A percentile compares a stretch with the other conserved stretches of the same genome.
Conservation (phyloP, 2,797 vertebrate species). For the Phalanger gymnotis region DNA sequence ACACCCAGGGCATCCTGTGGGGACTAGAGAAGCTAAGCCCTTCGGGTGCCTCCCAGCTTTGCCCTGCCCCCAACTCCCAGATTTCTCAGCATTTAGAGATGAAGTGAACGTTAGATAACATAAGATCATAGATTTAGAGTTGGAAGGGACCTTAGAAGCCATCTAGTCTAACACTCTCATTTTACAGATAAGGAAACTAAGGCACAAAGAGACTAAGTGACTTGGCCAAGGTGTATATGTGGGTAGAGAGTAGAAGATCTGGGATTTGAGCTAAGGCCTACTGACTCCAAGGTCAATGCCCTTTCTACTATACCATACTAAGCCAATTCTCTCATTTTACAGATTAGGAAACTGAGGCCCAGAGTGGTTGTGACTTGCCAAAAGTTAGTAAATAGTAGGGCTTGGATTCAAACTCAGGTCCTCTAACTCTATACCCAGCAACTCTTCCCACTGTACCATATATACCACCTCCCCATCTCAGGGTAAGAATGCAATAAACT, state of each 20-base stretch:
- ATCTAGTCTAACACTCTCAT: neutral
- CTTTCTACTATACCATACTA: neutral
- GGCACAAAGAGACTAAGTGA: conserved; percentile 8
- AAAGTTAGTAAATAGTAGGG: neutral
- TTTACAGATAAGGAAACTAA: conserved; percentile 47
- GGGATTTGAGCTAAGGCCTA: neutral
- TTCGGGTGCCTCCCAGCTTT: neutral
- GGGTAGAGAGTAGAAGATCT: conserved; percentile 26
- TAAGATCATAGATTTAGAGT: neutral
- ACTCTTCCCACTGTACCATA: neutral
- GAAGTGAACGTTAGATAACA: neutral
- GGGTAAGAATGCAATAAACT: neutral
- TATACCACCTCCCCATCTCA: neutral
- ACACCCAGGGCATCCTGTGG: neutral
- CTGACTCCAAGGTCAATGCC: neutral
- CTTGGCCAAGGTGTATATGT: conserved; percentile 6
- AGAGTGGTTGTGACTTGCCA: neutral
- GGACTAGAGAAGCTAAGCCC: neutral
- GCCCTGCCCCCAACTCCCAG: neutral
- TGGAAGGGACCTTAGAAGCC: neutral
- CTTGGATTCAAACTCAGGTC: neutral
- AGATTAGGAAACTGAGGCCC: neutral
- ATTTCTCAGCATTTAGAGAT: neutral
- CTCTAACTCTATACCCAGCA: neutral
- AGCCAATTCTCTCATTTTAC: neutral